A percentile compares a stretch with the other conserved stretches of the same genome.
These are phyloP conservation scores for Lethocerus indicus DNA, from an alignment of 1,140 invertebrate species.

Conservation along the genomic window DNA sequence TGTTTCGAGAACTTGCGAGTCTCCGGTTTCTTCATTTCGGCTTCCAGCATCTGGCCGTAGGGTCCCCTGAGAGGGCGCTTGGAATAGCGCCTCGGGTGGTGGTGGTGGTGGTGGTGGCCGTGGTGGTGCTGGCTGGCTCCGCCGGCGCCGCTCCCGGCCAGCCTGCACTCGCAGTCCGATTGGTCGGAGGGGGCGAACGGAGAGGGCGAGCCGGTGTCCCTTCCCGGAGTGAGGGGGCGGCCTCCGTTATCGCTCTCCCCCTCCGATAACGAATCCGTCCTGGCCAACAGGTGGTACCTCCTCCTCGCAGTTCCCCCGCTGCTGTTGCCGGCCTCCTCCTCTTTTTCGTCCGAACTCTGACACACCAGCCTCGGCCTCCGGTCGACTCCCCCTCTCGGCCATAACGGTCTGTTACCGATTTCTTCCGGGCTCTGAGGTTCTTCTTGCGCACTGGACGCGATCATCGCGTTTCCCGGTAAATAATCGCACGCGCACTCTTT, in stretches of 20 bases:
- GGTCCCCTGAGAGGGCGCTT: slow-evolving; percentile 59
- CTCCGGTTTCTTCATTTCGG: slow-evolving; percentile 60
- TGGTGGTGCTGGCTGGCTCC: too few relatives aligned
- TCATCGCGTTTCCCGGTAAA: too few relatives aligned
- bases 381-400: too few relatives aligned
- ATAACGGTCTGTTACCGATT: too few relatives aligned
- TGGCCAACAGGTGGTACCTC: slow-evolving; percentile 16
- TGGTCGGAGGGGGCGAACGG: slow-evolving; percentile 27
- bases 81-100: slow-evolving; percentile 43
- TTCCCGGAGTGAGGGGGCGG: too few relatives aligned
- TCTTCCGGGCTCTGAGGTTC: slow-evolving; percentile 32
- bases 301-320: neutral
- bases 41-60: slow-evolving; percentile 67
- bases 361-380: slow-evolving; percentile 35
- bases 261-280: slow-evolving; percentile 36
- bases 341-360: slow-evolving; percentile 53
- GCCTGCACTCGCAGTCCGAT: slow-evolving; percentile 36
- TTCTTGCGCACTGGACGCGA: slow-evolving; percentile 23
- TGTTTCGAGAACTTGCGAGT: slow-evolving; percentile 26
- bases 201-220: too few relatives aligned
- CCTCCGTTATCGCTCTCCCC: slow-evolving; percentile 30
- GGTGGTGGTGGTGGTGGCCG: slow-evolving; percentile 20
- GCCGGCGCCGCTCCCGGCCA: slow-evolving; percentile 23
- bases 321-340: slow-evolving; percentile 28
- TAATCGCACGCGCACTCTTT: too few relatives aligned